Evolutionary conservation across 2,888 invertebrate genomes (phyloP), one percentile per base, ranked within the genome.

Genomic region (Drosophila testacea): DNA sequence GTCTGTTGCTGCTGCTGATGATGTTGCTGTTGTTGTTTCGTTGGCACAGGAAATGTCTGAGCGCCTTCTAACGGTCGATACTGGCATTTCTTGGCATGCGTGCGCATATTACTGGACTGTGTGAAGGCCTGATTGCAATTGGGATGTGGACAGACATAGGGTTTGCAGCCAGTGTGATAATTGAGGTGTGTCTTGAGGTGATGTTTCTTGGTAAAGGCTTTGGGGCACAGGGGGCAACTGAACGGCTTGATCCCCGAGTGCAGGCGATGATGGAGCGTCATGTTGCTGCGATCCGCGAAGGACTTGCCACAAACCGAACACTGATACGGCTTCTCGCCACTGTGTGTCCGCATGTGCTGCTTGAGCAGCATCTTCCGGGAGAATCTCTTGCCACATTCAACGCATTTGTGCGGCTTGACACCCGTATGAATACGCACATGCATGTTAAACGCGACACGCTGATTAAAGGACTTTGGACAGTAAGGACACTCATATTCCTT

Each of bases 371-470:
- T 97, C 93, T 97, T 97, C 34, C 97, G 93, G 0, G 96, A 96
- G 90, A 96, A 96, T n/a, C 95, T 94, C 90, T 96, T 96, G 44
- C 96, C 96, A 85, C 96, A 97, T 69, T 95, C 95, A 4, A 93
- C 94, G 88, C 96, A 96, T 61, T 95, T 95, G 90, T 96, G 96
- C 0, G 96, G 96, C 83, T 96, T 96, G 1, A 96, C 94, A 10
- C 96, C 96, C 69, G 96, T 96, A 88, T 97, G 96, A 66, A 97
- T 96, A 67, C 96, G 93, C 1, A 96, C 95, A 90, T 97, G 97
- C 97, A 97, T 97, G 89, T 97, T 97, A 92, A 96, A 97, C 7
- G 97, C 97, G 5, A 97, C 97, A 36, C 97, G 94, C 91, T 97
- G 97, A 91, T 97, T 97, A 91, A 97, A 97, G 22, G 96, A 95